phyloP scores from a whole-genome alignment of 2,113 vertebrate genomes.

The Psilopogon haemacephalus region DNA sequence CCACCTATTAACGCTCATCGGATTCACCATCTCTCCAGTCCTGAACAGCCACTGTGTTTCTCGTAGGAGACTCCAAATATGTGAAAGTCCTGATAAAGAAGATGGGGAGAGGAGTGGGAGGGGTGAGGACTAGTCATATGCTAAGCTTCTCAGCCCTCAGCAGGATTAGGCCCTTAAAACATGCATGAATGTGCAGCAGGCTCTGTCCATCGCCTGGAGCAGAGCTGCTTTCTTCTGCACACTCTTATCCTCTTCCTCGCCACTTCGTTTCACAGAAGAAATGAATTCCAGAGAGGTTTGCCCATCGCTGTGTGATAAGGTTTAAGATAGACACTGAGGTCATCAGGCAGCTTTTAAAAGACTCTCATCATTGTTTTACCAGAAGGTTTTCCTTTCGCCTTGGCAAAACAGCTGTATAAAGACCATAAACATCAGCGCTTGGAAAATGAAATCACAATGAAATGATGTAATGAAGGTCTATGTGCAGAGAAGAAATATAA shows the following conservation, averaged over 20 bases:
- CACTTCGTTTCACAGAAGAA: not conserved
- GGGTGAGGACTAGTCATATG: not conserved
- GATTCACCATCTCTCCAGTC: not conserved
- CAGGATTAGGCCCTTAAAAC: not conserved
- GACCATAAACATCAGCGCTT: not conserved
- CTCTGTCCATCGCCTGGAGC: not conserved
- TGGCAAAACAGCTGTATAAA: not conserved
- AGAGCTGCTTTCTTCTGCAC: not conserved
- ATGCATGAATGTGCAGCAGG: not conserved
- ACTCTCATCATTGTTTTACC: not conserved
- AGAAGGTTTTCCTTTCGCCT: not conserved
- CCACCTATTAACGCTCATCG: not conserved
- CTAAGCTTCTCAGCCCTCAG: not conserved
- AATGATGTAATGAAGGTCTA: not conserved
- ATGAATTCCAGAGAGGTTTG: not conserved
- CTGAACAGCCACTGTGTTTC: not conserved
- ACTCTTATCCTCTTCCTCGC: not conserved
- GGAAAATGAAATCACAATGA: not conserved
- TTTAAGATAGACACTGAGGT: not conserved
- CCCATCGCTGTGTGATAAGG: not conserved
- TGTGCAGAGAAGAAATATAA: not conserved
- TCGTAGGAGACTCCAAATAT: not conserved
- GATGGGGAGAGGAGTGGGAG: not conserved
- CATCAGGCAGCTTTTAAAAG: not conserved
- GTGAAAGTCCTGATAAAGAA: not conserved